Evolutionary conservation across 2,113 vertebrate genomes (phyloP).

Genomic region (Eurystomus gularis): DNA sequence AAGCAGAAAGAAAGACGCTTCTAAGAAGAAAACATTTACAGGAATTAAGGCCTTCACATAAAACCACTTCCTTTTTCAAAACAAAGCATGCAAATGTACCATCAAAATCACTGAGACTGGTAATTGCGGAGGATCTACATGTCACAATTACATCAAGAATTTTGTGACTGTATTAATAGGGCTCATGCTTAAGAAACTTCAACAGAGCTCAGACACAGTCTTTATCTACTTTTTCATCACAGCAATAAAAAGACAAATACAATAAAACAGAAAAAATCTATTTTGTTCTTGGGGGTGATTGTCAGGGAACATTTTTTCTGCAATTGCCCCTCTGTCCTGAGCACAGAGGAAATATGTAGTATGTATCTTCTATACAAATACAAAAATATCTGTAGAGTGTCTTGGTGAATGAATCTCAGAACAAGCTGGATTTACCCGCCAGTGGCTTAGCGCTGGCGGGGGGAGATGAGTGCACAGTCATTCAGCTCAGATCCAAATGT

Average conservation of each 20-base stretch:
- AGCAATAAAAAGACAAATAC: not conserved
- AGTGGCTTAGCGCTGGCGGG: not conserved
- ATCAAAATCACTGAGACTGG: not conserved
- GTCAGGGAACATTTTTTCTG: not conserved
- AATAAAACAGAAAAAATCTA: accelerated
- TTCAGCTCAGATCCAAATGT: not conserved
- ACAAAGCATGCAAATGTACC: accelerated
- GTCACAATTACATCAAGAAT: not conserved
- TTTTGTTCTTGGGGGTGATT: not conserved
- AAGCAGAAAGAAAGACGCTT: not conserved
- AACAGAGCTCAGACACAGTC: not conserved
- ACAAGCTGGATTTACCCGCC: not conserved
- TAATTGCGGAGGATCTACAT: not conserved
- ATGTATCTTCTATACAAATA: not conserved
- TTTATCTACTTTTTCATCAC: not conserved
- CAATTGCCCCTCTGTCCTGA: not conserved
- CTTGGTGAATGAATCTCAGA: not conserved
- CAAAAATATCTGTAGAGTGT: not conserved
- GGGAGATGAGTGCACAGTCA: not conserved
- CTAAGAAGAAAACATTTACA: not conserved
- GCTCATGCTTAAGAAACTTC: not conserved
- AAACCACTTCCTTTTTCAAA: not conserved
- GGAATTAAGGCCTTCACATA: not conserved
- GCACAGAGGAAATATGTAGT: not conserved
- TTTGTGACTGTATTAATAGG: not conserved